Conservation (phyloP, 2,113 vertebrate genomes). For the Nibea coibor region DNA sequence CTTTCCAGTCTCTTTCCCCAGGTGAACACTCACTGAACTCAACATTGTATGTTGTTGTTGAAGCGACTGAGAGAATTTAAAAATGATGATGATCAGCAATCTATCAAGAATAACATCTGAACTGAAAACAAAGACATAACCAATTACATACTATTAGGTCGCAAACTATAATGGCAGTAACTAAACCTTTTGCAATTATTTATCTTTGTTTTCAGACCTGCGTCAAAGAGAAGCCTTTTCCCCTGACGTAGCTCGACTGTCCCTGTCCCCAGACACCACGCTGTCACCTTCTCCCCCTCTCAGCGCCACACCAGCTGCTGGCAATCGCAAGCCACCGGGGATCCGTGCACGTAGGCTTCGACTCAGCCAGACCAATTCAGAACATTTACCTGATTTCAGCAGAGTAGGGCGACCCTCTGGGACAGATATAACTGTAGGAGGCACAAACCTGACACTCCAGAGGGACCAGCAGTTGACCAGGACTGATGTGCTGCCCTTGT, state of each 20-base stretch:
- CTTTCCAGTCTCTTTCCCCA: slow-evolving; percentile 69
- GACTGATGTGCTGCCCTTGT: slow-evolving; percentile 13
- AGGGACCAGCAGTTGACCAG: slow-evolving; percentile 3
- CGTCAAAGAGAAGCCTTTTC: slow-evolving; percentile 27
- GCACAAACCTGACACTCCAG: neutral
- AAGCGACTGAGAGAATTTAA: neutral
- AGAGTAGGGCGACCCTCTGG: slow-evolving; percentile 29
- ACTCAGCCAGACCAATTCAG: slow-evolving; percentile 55
- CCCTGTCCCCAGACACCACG: slow-evolving; percentile 72
- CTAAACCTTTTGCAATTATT: neutral
- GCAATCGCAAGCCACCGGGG: slow-evolving; percentile 46
- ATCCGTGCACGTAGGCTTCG: slow-evolving; percentile 76
- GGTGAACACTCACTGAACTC: slow-evolving; percentile 48
- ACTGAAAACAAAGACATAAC: neutral
- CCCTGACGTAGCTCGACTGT: slow-evolving; percentile 41
- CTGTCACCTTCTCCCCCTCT: slow-evolving; percentile 80
- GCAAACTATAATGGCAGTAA: neutral
- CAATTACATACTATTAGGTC: neutral
- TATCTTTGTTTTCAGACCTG: slow-evolving; percentile 53
- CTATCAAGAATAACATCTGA: neutral
- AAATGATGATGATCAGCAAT: neutral
- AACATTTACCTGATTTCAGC: slow-evolving; percentile 19
- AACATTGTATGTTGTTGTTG: neutral
- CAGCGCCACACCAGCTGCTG: slow-evolving; percentile 23
- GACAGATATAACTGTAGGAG: slow-evolving; percentile 28